Base-by-base conservation (phyloP, 64 coral and sea anemone genomes). In the Montipora sp. region DNA sequence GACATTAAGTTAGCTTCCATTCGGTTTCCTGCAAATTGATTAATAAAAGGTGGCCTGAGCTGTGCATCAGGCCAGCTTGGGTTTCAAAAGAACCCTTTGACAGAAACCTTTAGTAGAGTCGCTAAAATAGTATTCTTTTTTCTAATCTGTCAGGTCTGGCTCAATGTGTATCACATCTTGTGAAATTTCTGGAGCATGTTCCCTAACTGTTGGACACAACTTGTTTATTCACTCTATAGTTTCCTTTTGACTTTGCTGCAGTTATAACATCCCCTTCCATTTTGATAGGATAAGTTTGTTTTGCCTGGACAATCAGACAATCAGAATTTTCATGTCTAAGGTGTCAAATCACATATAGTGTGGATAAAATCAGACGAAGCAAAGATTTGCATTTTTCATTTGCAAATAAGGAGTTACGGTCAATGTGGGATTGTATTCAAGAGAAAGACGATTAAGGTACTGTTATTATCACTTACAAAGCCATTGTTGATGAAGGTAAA, bases 1-100 rank as follows among this genome's bases (percentile, higher is more conserved):
- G 94, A 15, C 94, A 95, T 61, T 95, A 72, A 93, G 77, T 85
- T 81, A 1, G 47, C 49, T 69, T 20, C 75, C 19, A 51, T 16
- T n/a, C 10, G 58, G 5, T 7, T 63, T 63, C 22, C 43, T 11
- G 12, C 14, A 23, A 27, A 80, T 49, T 73, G 63, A 71, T n/a
- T 68, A 50, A 19, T 80, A 3, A 75, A 13, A 11, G 51, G 20
- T 67, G 22, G 49, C 36, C 36, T 36, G 1, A 20, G 47, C 63
- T 85, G 16, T 15, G 8, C 8, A 8, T 5, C 10, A 48, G n/a
- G 65, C 82, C 65, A 21, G 44, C 65, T 13, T 85, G 65, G 12
- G 18, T 71, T 45, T 23, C 7, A 3, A 8, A 13, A 10, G 6
- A 43, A 46, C 11, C 73, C 27, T 70, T 51, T 46, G 16, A 13